Evolutionary conservation across 2,888 invertebrate species (phyloP).

Genomic region (Dichetophora obliterata): DNA sequence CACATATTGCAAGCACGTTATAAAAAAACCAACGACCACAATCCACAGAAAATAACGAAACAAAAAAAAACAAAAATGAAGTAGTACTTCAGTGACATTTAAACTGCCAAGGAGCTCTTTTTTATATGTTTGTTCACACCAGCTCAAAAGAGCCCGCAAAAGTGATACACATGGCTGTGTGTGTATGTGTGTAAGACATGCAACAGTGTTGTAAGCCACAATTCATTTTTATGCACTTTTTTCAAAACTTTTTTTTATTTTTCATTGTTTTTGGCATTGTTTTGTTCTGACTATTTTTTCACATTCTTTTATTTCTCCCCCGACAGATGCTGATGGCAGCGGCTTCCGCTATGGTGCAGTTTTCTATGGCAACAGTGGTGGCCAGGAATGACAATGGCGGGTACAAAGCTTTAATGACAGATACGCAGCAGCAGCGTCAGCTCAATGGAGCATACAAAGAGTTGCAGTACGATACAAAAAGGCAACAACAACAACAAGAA

Average conservation of each 20-base stretch:
- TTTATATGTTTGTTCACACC: too few species aligned
- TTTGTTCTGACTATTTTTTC: not conserved
- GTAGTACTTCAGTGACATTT: too few species aligned
- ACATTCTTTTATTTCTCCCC: not conserved
- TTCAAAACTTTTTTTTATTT: slow-evolving; percentile 12
- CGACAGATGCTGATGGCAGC: slow-evolving; percentile 31
- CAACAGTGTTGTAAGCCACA: not conserved
- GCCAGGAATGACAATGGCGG: slow-evolving; percentile 13
- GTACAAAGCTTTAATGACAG: slow-evolving; percentile 20
- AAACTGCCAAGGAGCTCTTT: too few species aligned
- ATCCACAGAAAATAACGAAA: too few species aligned
- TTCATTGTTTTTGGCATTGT: not conserved
- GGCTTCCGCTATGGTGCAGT: slow-evolving; percentile 11
- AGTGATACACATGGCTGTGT: too few species aligned
- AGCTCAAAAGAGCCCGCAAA: too few species aligned
- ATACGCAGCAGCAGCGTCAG: slow-evolving; percentile 1
- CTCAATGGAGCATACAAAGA: not conserved
- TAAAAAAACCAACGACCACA: too few species aligned
- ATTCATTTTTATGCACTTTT: not conserved
- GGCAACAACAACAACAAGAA: slow-evolving; percentile 1
- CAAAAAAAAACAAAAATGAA: too few species aligned
- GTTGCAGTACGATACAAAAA: not conserved
- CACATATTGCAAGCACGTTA: too few species aligned
- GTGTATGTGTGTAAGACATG: too few species aligned
- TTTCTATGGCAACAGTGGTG: slow-evolving; percentile 21